phyloP scores from a whole-genome alignment of 1,140 invertebrate species.

The Colletes gigas region DNA sequence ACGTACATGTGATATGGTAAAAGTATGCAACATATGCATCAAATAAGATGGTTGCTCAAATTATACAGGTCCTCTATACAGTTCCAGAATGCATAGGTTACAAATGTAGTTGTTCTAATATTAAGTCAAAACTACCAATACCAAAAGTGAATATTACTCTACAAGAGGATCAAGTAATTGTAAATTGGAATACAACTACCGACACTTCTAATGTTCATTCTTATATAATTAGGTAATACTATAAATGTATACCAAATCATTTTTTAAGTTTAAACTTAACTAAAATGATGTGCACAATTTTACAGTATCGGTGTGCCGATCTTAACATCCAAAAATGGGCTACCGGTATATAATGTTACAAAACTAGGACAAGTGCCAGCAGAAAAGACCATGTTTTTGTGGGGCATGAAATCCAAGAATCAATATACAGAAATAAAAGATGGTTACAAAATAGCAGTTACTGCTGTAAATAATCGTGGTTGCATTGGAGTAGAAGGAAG shows the following conservation, averaged over 20 bases:
- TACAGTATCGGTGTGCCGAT: conserved; percentile 69
- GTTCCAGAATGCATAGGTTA: conserved; percentile 71
- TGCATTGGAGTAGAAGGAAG: conserved; percentile 66
- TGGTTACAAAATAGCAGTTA: conserved; percentile 67
- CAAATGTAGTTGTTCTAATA: conserved; percentile 60
- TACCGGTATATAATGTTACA: conserved; percentile 72
- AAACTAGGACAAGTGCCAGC: conserved; percentile 60
- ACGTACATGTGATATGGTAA: conserved; percentile 9
- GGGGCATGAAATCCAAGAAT: conserved; percentile 49
- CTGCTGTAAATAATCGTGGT: conserved; percentile 62
- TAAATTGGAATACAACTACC: conserved; percentile 66
- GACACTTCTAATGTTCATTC: conserved; percentile 53
- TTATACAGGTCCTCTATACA: conserved; percentile 66
- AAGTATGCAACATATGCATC: neutral
- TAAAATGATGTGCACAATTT: conserved; percentile 28
- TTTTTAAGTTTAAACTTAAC: neutral
- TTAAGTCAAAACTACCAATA: conserved; percentile 50
- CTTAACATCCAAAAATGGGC: conserved; percentile 67
- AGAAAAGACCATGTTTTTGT: conserved; percentile 55
- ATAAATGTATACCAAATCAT: neutral
- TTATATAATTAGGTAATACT: conserved; percentile 69
- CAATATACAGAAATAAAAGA: conserved; percentile 36
- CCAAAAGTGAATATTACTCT: conserved; percentile 57
- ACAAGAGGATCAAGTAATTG: conserved; percentile 38
- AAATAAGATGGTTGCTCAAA: conserved; percentile 22